Evolutionary conservation across 2,888 invertebrate species (phyloP).

Genomic region (Anthophora plumipes): DNA sequence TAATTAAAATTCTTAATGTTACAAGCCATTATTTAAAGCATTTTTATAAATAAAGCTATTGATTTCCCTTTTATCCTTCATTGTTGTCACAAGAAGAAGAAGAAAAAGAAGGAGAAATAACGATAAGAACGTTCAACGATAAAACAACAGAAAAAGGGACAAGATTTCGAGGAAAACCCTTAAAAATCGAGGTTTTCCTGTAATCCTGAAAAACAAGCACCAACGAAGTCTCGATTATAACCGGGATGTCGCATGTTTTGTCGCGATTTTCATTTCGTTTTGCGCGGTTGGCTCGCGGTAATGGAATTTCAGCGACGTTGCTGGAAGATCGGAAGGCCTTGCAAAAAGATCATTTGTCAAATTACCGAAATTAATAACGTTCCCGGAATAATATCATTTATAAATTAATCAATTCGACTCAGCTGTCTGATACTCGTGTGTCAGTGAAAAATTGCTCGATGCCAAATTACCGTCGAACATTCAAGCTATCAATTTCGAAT

Average conservation of each 20-base stretch:
- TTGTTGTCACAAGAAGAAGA: too few species aligned
- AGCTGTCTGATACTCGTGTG: not conserved
- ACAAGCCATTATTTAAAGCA: not conserved
- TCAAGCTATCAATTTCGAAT: not conserved
- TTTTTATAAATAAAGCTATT: not conserved
- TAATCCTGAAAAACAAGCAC: conserved; percentile 35
- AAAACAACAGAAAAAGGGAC: not conserved
- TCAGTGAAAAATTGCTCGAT: not conserved
- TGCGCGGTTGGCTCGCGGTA: not conserved
- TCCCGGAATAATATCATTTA: not conserved
- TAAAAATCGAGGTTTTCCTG: conserved; percentile 19
- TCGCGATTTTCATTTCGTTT: conserved; percentile 20
- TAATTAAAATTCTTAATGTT: not conserved
- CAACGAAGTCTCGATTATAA: conserved; percentile 1
- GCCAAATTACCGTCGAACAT: not conserved
- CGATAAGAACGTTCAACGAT: not conserved
- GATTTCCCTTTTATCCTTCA: not conserved
- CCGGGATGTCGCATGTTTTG: conserved; percentile 16
- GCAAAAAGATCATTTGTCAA: conserved; percentile 18
- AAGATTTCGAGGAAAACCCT: conserved; percentile 11
- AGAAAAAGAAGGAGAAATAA: not conserved
- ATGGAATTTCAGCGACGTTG: conserved; percentile 13
- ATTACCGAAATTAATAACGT: conserved; percentile 24
- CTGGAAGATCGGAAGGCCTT: not conserved
- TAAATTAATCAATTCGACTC: conserved; percentile 22